A percentile compares a stretch with the other conserved stretches of the same genome.
Evolutionary conservation across 2,797 vertebrate genomes (phyloP).

Genomic region (Vireo griseus): DNA sequence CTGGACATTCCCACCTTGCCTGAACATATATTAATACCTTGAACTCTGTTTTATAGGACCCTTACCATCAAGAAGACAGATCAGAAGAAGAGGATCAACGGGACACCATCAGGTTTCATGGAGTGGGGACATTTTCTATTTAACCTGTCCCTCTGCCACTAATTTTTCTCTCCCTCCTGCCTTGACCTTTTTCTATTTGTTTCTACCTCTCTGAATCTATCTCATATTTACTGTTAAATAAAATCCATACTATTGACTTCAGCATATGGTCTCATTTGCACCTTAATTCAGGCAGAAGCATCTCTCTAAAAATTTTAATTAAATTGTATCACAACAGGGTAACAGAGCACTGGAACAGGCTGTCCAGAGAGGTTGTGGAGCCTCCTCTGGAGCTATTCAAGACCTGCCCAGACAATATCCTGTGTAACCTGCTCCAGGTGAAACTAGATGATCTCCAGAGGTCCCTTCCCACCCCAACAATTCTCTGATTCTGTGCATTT

Average conservation of each 20-base stretch:
- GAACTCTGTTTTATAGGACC: neutral
- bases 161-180: neutral
- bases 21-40: neutral
- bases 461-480: neutral
- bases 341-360: neutral
- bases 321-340: neutral
- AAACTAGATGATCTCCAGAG: neutral
- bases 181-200: neutral
- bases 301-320: neutral
- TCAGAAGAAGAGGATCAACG: neutral
- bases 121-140: neutral
- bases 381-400: neutral
- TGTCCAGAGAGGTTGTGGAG: neutral
- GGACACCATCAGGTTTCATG: neutral
- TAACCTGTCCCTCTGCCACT: neutral
- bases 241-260: neutral
- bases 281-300: neutral
- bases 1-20: neutral
- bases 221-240: neutral
- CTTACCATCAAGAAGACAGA: neutral
- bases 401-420: rapidly evolving
- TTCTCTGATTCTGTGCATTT: neutral
- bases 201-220: neutral
- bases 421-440: neutral
- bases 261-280: neutral